phyloP scores from a whole-genome alignment of 2,113 vertebrate species.

The Mesembrinibis cayennensis region DNA sequence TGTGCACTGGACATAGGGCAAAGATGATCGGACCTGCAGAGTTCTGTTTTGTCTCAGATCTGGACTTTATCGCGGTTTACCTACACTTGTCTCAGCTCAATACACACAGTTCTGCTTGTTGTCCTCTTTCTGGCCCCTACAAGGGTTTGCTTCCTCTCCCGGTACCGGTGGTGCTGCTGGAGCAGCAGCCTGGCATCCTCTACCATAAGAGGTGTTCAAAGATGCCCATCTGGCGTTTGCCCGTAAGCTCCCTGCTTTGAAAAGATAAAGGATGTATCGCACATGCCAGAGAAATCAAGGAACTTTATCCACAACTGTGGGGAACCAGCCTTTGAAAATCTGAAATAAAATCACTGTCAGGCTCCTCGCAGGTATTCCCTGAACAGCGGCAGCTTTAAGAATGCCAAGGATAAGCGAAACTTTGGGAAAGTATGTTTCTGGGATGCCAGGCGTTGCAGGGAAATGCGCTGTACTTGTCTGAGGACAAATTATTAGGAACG shows the following conservation, averaged over 20 bases:
- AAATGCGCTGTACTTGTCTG: not conserved
- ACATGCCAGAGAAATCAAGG: rapidly evolving
- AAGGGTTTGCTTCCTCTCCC: rapidly evolving
- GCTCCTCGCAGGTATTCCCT: not conserved
- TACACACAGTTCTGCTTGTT: not conserved
- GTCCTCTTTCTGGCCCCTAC: not conserved
- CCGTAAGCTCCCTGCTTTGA: not conserved
- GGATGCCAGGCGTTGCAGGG: not conserved
- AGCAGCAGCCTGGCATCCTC: not conserved
- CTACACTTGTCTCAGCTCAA: not conserved
- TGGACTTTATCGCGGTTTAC: rapidly evolving
- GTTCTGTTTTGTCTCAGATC: not conserved
- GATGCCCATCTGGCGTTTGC: not conserved
- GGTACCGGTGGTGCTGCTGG: not conserved
- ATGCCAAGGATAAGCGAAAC: not conserved
- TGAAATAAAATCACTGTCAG: not conserved
- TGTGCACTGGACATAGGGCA: not conserved
- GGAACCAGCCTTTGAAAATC: not conserved
- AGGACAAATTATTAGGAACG: not conserved
- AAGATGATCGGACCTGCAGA: not conserved
- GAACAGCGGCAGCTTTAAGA: not conserved
- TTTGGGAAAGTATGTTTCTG: not conserved
- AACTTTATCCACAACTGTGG: not conserved
- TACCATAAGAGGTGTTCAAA: not conserved
- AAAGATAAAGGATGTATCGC: not conserved